Evolutionary conservation across 2,113 vertebrate genomes (phyloP), one percentile per base, ranked within the genome.

Genomic region (Phalacrocorax carbo): DNA sequence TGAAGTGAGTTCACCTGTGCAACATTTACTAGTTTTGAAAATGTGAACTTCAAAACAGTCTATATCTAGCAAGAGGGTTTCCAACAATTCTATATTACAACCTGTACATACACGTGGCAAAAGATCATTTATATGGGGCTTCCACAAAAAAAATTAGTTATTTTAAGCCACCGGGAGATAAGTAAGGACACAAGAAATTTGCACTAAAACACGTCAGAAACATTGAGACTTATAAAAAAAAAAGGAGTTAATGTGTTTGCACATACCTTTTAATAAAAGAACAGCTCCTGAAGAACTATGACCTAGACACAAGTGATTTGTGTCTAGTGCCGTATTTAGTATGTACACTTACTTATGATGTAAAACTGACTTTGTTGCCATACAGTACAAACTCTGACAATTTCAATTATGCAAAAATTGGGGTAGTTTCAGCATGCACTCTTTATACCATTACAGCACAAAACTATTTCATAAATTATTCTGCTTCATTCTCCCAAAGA

Each of bases 341-440:
- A 58, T 2, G 4, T 13, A 58, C 0, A 0, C 19, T 84, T 66
- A 72, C 19, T 80, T 60, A 19, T 0, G 10, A 61, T 20, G 23
- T 30, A 73, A 62, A 92, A 80, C 19, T 34, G 34, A 73, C 32
- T 58, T 30, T 8, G 8, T 15, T 29, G 75, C 52, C 48, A 71
- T 40, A 44, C 3, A 79, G 34, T 17, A 87, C 22, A 80, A 69
- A 72, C 36, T 58, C 42, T n/a, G 32, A 40, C 18, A 34, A 68
- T 25, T 61, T 64, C 34, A 84, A 78, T 93, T 42, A 80, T 29
- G 21, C 13, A 36, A 55, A 71, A 81, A 75, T 9, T n/a, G 4
- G n/a, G 17, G 26, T 60, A 58, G 29, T 49, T 91, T 87, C 58
- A 65, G 55, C 18, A 69, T 27, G 23, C 10, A 51, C 19, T 61